Evolutionary conservation across 2,113 vertebrate genomes (phyloP).

Genomic region (Entosphenus tridentatus): DNA sequence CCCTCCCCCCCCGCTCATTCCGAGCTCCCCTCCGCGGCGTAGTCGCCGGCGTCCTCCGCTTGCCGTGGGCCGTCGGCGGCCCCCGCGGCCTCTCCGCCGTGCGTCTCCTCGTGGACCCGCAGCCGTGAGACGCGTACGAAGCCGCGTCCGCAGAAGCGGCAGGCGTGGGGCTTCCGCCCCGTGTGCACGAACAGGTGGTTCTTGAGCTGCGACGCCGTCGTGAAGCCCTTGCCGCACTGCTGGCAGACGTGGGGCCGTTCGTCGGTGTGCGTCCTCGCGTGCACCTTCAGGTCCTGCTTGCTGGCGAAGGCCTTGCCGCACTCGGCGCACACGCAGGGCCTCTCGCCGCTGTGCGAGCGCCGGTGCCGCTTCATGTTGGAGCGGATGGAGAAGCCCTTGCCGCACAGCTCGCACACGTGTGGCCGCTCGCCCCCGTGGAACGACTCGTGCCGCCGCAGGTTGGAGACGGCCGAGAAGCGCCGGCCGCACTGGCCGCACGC

Average conservation of each 20-base stretch:
- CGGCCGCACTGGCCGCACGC: neutral
- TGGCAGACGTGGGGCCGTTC: neutral
- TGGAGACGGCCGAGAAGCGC: neutral
- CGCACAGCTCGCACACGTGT: neutral
- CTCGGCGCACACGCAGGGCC: neutral
- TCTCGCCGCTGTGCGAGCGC: neutral
- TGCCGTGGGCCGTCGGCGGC: too few species aligned
- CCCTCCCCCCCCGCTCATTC: too few species aligned
- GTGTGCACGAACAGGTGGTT: neutral
- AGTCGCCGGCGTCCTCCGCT: too few species aligned
- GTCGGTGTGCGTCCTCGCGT: neutral
- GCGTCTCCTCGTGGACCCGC: conserved; percentile 14
- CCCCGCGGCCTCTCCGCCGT: conserved; percentile 13
- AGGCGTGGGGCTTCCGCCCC: neutral
- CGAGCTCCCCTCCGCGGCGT: too few species aligned
- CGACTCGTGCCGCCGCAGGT: neutral
- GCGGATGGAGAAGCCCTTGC: neutral
- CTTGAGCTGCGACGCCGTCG: neutral
- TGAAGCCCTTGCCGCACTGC: conserved; percentile 2
- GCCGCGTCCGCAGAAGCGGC: neutral
- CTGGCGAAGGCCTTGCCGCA: neutral
- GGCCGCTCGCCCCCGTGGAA: neutral
- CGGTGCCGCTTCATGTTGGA: neutral
- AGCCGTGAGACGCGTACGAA: conserved; percentile 13
- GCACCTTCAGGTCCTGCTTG: neutral